These are phyloP conservation scores for Lasiurus cinereus DNA, from an alignment of 2,113 vertebrate species.

Conservation along the genomic window DNA sequence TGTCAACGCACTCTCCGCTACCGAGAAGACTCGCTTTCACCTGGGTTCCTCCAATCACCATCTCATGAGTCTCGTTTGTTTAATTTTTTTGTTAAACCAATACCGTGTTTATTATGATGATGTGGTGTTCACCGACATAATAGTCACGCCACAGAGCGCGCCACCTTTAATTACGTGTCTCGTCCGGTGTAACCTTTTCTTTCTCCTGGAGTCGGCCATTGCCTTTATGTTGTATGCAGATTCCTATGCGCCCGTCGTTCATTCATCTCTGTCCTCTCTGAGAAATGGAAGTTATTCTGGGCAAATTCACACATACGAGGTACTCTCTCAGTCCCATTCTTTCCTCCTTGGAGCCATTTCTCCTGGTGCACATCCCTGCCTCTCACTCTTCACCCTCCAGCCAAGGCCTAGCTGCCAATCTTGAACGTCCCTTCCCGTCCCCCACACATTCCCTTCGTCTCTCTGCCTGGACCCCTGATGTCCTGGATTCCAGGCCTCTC, in stretches of 20 bases:
- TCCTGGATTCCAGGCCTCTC: background rate
- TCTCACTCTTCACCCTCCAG: fast-evolving
- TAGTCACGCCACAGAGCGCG: background rate
- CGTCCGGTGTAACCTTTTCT: background rate
- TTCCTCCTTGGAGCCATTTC: background rate
- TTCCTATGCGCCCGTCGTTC: background rate
- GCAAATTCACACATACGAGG: background rate
- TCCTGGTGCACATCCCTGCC: background rate
- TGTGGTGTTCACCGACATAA: background rate
- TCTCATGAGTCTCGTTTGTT: background rate
- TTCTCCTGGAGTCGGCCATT: background rate
- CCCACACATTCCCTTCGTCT: background rate
- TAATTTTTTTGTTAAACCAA: background rate
- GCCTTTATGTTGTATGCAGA: background rate
- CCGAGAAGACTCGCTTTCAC: background rate
- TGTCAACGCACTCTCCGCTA: background rate
- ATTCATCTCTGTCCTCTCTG: background rate
- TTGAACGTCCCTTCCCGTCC: background rate
- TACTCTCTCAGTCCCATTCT: background rate
- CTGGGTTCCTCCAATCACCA: too few species aligned
- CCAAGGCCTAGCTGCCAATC: background rate
- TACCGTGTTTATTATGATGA: background rate
- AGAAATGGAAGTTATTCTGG: background rate
- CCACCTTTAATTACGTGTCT: background rate
- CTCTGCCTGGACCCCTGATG: background rate